Evolutionary conservation across 2,797 vertebrate species (phyloP).

Genomic region (Hafferia zeledoni): DNA sequence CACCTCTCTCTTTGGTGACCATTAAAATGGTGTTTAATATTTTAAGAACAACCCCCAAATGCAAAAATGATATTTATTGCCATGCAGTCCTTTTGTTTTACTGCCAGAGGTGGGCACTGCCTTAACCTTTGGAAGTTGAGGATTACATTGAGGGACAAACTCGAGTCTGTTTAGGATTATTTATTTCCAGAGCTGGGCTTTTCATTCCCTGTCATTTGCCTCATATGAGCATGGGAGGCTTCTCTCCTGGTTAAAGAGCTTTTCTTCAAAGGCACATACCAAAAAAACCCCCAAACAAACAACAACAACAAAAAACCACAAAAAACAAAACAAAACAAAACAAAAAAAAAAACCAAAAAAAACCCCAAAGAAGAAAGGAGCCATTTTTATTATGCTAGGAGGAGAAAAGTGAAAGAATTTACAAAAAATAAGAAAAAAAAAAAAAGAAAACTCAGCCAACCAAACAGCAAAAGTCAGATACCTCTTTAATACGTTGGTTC

Average conservation of each 20-base stretch:
- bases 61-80: not conserved
- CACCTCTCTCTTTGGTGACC: not conserved
- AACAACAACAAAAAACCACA: no score
- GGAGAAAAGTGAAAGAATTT: not conserved
- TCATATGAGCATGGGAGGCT: not conserved
- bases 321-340: no score
- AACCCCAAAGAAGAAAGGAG: no score
- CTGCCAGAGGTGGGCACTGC: not conserved
- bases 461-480: not conserved
- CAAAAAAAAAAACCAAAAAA: no score
- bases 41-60: not conserved
- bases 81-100: fast-evolving
- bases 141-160: not conserved
- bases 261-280: constrained; percentile 4
- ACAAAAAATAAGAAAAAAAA: not conserved
- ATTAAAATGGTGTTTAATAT: not conserved
- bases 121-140: not conserved
- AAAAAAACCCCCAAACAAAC: no score
- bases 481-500: constrained; percentile 36
- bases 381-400: not conserved
- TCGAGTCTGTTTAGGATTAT: not conserved
- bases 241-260: not conserved
- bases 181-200: not conserved
- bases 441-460: not conserved
- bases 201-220: not conserved